Percentiles rank a stretch among this genome's conserved stretches.
Evolutionary conservation across 2,797 vertebrate species (phyloP).

Genomic region (Craterocephalus amniculus): DNA sequence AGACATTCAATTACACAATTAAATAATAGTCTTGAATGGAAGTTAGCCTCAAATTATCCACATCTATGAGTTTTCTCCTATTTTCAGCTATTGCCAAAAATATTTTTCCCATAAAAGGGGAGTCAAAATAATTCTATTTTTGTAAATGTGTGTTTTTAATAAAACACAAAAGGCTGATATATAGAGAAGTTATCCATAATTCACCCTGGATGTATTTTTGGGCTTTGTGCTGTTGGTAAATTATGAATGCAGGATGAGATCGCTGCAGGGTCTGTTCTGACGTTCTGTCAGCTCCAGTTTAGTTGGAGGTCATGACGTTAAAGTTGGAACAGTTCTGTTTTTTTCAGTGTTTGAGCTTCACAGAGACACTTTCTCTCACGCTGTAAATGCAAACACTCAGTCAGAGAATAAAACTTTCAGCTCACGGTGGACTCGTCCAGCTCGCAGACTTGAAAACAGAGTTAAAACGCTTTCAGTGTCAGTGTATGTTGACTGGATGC

Average conservation of each 20-base stretch:
- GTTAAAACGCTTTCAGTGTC: conserved; percentile 7
- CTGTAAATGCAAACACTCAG: conserved; percentile 17
- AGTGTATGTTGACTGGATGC: conserved; percentile 10
- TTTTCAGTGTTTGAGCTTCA: conserved; percentile 30
- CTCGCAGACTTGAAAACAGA: conserved; percentile 7
- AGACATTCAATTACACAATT: background rate
- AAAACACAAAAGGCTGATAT: conserved; percentile 44
- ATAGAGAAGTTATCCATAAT: conserved; percentile 33
- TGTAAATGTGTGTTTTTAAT: conserved; percentile 74
- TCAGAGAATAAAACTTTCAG: background rate
- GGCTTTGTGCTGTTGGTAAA: conserved; percentile 30
- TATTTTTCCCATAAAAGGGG: conserved; percentile 33
- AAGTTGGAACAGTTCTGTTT: conserved; percentile 22
- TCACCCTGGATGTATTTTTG: conserved; percentile 36
- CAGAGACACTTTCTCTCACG: conserved; percentile 7
- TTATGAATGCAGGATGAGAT: conserved; percentile 30
- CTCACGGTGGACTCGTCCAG: background rate
- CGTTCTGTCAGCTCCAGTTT: conserved; percentile 13
- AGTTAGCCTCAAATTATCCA: conserved; percentile 14
- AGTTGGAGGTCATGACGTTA: conserved; percentile 11
- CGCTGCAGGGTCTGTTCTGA: conserved; percentile 7
- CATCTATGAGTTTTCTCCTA: conserved; percentile 6
- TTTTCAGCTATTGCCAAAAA: conserved; percentile 67
- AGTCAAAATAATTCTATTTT: conserved; percentile 67
- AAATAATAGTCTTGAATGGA: background rate